A percentile compares a stretch with the other conserved stretches of the same genome.
Conservation (phyloP, 2,797 vertebrate species). For the Glossophaga mutica region DNA sequence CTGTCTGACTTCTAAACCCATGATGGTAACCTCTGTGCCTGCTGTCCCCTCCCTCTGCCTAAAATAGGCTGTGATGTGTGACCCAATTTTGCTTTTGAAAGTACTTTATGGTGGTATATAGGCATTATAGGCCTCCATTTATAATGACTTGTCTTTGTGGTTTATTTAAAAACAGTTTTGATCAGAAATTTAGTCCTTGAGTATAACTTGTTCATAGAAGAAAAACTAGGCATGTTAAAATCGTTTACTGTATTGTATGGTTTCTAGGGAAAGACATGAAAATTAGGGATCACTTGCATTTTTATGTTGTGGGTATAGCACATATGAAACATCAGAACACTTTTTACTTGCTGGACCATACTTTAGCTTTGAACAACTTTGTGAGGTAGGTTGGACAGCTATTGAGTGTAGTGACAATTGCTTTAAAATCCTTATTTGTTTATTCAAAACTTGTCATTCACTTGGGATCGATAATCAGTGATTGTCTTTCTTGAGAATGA, state of each 20-base stretch:
- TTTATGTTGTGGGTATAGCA: background rate
- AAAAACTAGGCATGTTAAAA: background rate
- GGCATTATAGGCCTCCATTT: background rate
- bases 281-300: background rate
- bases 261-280: background rate
- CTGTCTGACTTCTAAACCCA: background rate
- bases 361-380: conserved; percentile 3
- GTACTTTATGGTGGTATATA: background rate
- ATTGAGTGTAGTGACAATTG: background rate
- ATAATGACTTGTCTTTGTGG: background rate
- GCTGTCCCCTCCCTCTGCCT: background rate
- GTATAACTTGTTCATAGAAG: background rate
- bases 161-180: conserved; percentile 7
- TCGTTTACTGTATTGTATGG: background rate
- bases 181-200: conserved; percentile 5
- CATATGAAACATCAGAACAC: background rate
- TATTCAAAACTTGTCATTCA: background rate
- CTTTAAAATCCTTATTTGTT: background rate
- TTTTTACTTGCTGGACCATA: background rate
- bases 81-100: background rate
- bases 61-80: background rate
- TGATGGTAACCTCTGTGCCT: too few species aligned
- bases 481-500: background rate
- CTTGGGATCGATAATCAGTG: background rate
- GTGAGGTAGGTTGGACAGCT: background rate